Percentiles rank a stretch among this genome's conserved stretches.
These are phyloP conservation scores for Sussaba pulchella DNA, from an alignment of 2,888 invertebrate species.

Conservation along the genomic window DNA sequence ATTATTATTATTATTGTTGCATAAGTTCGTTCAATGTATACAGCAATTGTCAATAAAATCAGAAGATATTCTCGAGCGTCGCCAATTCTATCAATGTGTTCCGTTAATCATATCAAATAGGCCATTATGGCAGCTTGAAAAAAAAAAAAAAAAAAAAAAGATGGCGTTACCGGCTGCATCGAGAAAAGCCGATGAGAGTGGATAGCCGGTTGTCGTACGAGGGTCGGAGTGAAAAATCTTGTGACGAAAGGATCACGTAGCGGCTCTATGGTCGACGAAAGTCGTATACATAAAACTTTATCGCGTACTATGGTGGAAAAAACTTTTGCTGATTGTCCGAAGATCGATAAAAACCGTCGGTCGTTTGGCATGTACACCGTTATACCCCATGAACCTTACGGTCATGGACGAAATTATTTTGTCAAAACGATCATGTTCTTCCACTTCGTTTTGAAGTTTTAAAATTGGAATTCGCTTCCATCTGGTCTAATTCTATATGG, in stretches of 20 bases:
- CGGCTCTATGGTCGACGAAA: conserved; percentile 71
- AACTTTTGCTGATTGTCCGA: conserved; percentile 75
- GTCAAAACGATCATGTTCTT: conserved; percentile 30
- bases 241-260: conserved; percentile 75
- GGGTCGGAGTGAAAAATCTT: conserved; percentile 59
- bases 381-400: conserved; percentile 3
- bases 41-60: conserved; percentile 18
- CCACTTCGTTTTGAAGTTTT: conserved; percentile 7
- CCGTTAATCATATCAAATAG: conserved; percentile 6
- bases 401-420: conserved; percentile 27
- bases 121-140: not conserved
- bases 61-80: conserved; percentile 12
- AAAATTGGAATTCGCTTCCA: conserved; percentile 36
- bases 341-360: conserved; percentile 68
- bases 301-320: conserved; percentile 70
- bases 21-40: not conserved
- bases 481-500: no score
- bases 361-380: conserved; percentile 20
- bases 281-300: conserved; percentile 76
- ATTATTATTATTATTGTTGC: no score
- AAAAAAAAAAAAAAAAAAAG: conserved; percentile 20
- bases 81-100: conserved; percentile 28
- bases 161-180: conserved; percentile 20
- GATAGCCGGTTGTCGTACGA: conserved; percentile 7
- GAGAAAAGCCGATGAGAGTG: conserved; percentile 44